Evolutionary conservation across 2,797 vertebrate genomes (phyloP), one percentile per base, ranked within the genome.

Genomic region (Anas bernieri): DNA sequence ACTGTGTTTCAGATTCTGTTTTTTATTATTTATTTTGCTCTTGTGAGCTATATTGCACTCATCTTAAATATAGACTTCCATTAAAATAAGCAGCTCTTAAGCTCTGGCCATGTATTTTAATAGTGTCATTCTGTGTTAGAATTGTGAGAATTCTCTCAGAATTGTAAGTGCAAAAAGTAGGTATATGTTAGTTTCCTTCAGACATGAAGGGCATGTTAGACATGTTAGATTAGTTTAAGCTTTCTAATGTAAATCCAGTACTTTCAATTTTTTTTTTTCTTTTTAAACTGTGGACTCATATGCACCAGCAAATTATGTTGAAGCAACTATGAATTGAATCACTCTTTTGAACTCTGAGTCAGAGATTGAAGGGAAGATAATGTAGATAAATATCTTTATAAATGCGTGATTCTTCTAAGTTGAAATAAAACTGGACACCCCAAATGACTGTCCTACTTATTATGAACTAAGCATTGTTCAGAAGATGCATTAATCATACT

Each of bases 301-400:
- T 58, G 13, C 18, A 3, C 26, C 78, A 45, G 28, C 50, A 68
- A 62, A 83, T 41, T 15, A 2, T 0, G 0, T 6, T 70, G 56
- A 74, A 83, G 8, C 76, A 23, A 16, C 33, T 55, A 17, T 45
- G 25, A 67, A 85, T 21, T 81, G 2, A 68, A 64, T 87, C 28
- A 16, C 12, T 59, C n/a, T 78, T 81, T 35, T 21, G 84, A 92
- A 59, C 6, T 90, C 11, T 12, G 5, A 63, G 33, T 16, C 39
- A 90, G 50, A 80, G 56, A 61, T 67, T 86, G 74, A 79, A 50
- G 64, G 39, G 67, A 86, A 72, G 50, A 72, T 43, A 70, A 25
- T 30, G 9, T 68, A 17, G 41, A 22, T 83, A 63, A 87, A 43
- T 18, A 52, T 87, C 5, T 52, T 21, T 33, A 54, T 55, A 59